Evolutionary conservation across 2,113 vertebrate genomes (phyloP).

Genomic region (Bostrychus sinensis): DNA sequence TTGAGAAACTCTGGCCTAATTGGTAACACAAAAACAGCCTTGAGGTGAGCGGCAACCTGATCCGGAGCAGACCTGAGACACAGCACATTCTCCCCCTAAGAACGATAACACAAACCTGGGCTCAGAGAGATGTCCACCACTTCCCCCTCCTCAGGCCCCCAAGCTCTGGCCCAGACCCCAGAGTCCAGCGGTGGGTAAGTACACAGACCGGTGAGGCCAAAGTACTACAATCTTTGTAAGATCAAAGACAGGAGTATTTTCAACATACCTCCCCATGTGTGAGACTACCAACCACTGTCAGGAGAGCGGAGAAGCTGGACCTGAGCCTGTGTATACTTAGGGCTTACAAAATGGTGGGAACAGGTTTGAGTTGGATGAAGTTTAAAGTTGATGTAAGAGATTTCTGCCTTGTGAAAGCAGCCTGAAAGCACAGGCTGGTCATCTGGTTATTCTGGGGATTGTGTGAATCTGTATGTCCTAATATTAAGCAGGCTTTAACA

Average conservation of each 20-base stretch:
- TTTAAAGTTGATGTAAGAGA: slow-evolving; percentile 50
- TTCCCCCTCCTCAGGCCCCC: slow-evolving; percentile 14
- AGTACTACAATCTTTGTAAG: slow-evolving; percentile 27
- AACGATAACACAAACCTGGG: slow-evolving; percentile 61
- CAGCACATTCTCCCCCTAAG: slow-evolving; percentile 56
- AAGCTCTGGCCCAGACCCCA: slow-evolving; percentile 22
- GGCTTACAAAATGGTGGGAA: slow-evolving; percentile 41
- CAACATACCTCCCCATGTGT: slow-evolving; percentile 41
- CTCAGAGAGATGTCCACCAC: slow-evolving; percentile 39
- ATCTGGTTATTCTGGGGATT: slow-evolving; percentile 31
- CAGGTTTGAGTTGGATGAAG: slow-evolving; percentile 54
- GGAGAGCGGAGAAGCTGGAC: slow-evolving; percentile 42
- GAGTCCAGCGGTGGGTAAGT: slow-evolving; percentile 30
- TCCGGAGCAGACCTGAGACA: slow-evolving; percentile 56
- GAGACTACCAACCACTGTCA: slow-evolving; percentile 25
- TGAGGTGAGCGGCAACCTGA: slow-evolving; percentile 54
- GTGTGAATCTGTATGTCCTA: slow-evolving; percentile 35
- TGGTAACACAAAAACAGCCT: slow-evolving; percentile 34
- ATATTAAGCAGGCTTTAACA: slow-evolving; percentile 36
- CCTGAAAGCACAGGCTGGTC: slow-evolving; percentile 26
- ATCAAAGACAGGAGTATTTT: slow-evolving; percentile 56
- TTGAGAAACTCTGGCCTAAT: slow-evolving; percentile 22
- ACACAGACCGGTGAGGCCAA: slow-evolving; percentile 22
- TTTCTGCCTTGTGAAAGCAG: slow-evolving; percentile 27
- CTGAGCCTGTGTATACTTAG: slow-evolving; percentile 42